phyloP scores from a whole-genome alignment of 2,797 vertebrate genomes.

The Cheirogaleus major region DNA sequence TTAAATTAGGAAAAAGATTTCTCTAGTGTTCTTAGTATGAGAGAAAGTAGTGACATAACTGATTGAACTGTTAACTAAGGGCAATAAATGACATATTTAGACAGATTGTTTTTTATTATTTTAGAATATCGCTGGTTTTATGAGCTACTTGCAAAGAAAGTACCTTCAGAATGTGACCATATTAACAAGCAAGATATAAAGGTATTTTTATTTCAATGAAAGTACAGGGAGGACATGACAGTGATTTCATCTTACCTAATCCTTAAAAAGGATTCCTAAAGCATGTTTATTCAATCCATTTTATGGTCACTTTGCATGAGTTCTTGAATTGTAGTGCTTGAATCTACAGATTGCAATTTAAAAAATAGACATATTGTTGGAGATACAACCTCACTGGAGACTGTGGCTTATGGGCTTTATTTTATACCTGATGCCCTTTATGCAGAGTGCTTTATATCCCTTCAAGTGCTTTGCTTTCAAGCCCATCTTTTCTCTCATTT shows the following conservation, averaged over 20 bases:
- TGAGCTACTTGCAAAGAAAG: conserved; percentile 88
- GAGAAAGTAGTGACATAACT: conserved; percentile 85
- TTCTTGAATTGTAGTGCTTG: neutral
- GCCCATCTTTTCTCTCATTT: neutral
- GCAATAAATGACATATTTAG: conserved; percentile 91
- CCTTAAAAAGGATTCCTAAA: conserved; percentile 42
- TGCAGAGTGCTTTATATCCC: neutral
- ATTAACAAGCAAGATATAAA: conserved; percentile 84
- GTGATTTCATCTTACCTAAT: conserved; percentile 30
- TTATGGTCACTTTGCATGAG: neutral
- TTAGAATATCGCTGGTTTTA: conserved; percentile 89
- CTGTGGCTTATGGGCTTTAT: neutral
- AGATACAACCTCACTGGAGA: neutral
- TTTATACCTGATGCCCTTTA: neutral
- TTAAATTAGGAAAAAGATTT: conserved; percentile 82
- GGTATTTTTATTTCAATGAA: conserved; percentile 52
- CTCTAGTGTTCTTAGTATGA: conserved; percentile 77
- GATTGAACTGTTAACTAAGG: conserved; percentile 92
- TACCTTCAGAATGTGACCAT: conserved; percentile 88
- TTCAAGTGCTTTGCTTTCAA: neutral
- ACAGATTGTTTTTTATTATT: conserved; percentile 86
- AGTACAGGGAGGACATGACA: neutral
- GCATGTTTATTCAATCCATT: neutral
- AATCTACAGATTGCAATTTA: neutral
- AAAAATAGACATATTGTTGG: neutral